Percentiles rank a stretch among this genome's conserved stretches.
These are phyloP conservation scores for Gallinago undulata DNA, from an alignment of 2,113 vertebrate genomes.

Conservation along the genomic window DNA sequence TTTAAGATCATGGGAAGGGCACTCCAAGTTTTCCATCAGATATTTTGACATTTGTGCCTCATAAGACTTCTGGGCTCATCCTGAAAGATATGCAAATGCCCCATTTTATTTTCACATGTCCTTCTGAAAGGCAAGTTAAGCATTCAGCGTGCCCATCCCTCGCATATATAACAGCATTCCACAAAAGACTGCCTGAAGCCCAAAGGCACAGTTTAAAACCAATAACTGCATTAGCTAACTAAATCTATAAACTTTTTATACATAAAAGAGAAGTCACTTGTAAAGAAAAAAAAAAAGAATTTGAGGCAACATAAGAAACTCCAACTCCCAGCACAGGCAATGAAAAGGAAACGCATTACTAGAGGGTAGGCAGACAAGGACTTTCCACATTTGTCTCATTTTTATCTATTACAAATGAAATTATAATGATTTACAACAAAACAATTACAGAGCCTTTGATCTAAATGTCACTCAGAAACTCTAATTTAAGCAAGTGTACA, in stretches of 20 bases:
- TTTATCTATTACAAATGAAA: neutral
- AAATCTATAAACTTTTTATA: neutral
- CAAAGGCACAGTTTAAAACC: neutral
- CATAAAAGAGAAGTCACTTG: neutral
- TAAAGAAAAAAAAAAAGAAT: neutral
- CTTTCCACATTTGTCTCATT: neutral
- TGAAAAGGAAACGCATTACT: neutral
- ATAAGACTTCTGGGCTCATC: neutral
- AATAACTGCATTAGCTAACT: neutral
- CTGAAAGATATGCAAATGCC: neutral
- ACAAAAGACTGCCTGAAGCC: neutral
- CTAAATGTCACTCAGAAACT: neutral
- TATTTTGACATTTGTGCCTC: neutral
- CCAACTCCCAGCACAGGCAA: neutral
- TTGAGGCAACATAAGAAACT: neutral
- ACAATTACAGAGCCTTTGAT: neutral
- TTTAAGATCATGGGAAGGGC: neutral
- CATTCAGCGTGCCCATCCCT: neutral
- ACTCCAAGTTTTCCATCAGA: neutral
- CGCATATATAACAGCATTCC: neutral
- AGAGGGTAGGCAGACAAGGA: neutral
- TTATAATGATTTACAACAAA: neutral
- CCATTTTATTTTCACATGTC: neutral
- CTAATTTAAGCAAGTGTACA: neutral
- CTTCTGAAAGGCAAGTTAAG: neutral